phyloP scores from a whole-genome alignment of 2,888 invertebrate genomes.

The Eulithis testata region DNA sequence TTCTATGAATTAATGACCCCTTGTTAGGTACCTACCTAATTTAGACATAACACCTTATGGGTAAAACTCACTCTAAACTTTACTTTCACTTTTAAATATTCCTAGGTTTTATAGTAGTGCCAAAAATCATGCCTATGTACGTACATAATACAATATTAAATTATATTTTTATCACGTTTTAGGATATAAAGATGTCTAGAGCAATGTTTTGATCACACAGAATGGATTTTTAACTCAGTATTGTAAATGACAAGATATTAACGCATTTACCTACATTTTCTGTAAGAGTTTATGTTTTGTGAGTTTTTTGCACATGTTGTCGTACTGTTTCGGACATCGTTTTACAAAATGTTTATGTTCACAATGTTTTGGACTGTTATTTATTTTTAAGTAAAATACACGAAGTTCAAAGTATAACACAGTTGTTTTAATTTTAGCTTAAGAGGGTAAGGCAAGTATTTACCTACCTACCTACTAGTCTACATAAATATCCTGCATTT shows the following conservation, averaged over 20 bases:
- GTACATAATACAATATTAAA: not conserved
- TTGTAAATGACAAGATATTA: constrained; percentile 12
- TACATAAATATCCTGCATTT: too few species aligned
- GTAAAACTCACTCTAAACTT: too few species aligned
- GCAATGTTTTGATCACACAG: constrained; percentile 9
- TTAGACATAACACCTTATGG: too few species aligned
- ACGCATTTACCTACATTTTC: constrained; percentile 25
- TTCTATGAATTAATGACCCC: too few species aligned
- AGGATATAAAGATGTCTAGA: constrained; percentile 1
- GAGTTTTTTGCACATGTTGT: constrained; percentile 13
- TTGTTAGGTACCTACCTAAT: too few species aligned
- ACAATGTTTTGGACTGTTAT: constrained; percentile 34
- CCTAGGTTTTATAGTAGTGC: constrained; percentile 10
- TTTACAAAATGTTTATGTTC: constrained; percentile 16
- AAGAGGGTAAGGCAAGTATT: too few species aligned
- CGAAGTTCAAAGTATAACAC: constrained; percentile 13
- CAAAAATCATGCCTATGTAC: constrained; percentile 8
- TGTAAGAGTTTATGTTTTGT: constrained; percentile 11
- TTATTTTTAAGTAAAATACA: constrained; percentile 36
- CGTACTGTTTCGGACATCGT: constrained; percentile 16
- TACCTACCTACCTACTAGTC: too few species aligned
- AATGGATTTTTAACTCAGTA: constrained; percentile 17
- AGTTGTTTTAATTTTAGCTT: constrained; percentile 10
- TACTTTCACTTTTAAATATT: not conserved
- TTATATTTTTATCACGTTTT: not conserved